Evolutionary conservation across 2,888 invertebrate species (phyloP).

Genomic region (Schizotus pectinicornis): DNA sequence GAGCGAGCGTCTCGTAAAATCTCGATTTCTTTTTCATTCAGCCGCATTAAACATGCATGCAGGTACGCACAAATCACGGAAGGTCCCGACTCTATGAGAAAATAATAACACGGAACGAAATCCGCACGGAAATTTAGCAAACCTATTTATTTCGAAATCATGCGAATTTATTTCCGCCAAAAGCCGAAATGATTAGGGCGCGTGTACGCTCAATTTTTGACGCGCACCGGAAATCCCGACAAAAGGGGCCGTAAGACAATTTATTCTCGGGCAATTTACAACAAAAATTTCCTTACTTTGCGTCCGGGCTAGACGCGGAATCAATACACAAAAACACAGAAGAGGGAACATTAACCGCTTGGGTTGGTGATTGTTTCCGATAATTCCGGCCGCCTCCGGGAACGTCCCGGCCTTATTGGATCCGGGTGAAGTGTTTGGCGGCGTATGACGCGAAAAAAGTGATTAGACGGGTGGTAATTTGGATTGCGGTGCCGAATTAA

Average conservation of each 20-base stretch:
- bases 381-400: too few relatives aligned
- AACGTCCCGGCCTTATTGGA: too few relatives aligned
- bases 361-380: too few relatives aligned
- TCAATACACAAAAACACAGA: not conserved
- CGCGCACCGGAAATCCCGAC: not conserved
- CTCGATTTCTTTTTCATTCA: conserved; percentile 46
- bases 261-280: conserved; percentile 7
- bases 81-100: conserved; percentile 11
- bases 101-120: conserved; percentile 9
- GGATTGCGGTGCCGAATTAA: too few relatives aligned
- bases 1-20: conserved; percentile 34
- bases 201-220: not conserved
- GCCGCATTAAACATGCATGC: conserved; percentile 47
- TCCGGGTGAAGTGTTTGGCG: too few relatives aligned
- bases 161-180: not conserved
- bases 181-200: not conserved
- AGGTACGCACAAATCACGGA: conserved; percentile 45
- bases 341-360: not conserved
- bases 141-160: conserved; percentile 4
- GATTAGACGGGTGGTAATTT: too few relatives aligned
- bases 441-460: too few relatives aligned
- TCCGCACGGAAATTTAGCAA: not conserved
- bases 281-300: conserved; percentile 15
- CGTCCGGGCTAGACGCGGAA: not conserved
- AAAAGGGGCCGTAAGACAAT: conserved; percentile 6